These are phyloP conservation scores for Sarcophilus harrisii DNA, from an alignment of 2,797 vertebrate genomes.

Conservation along the genomic window DNA sequence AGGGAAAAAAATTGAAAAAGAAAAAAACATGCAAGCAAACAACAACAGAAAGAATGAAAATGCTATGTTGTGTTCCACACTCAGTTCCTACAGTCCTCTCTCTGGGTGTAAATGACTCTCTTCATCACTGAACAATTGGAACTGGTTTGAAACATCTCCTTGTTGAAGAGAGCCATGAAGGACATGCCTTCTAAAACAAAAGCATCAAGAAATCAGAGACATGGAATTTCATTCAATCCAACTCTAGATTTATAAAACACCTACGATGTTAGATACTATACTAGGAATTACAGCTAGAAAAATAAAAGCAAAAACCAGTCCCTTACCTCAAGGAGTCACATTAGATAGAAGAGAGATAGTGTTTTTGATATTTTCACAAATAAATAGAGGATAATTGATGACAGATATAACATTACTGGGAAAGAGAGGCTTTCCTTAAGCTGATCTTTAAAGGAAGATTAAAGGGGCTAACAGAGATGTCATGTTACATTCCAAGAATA, in stretches of 20 bases:
- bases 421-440: background rate
- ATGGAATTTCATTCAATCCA: background rate
- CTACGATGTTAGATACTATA: background rate
- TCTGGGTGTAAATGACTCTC: no score
- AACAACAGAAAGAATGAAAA: no score
- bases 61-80: no score
- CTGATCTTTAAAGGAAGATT: background rate
- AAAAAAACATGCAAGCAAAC: no score
- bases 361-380: background rate
- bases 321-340: background rate
- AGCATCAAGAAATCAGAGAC: background rate
- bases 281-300: background rate
- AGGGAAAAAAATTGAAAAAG: no score
- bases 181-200: background rate
- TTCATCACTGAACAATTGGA: no score
- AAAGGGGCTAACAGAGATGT: background rate
- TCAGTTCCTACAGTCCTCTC: no score
- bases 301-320: background rate
- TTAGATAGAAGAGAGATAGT: background rate
- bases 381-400: background rate
- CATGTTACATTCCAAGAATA: background rate
- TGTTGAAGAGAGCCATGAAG: background rate
- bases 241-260: background rate
- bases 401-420: background rate
- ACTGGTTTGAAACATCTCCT: no score